Base-by-base conservation (phyloP, 1,140 invertebrate species). In the Bombus haemorrhoidalis region DNA sequence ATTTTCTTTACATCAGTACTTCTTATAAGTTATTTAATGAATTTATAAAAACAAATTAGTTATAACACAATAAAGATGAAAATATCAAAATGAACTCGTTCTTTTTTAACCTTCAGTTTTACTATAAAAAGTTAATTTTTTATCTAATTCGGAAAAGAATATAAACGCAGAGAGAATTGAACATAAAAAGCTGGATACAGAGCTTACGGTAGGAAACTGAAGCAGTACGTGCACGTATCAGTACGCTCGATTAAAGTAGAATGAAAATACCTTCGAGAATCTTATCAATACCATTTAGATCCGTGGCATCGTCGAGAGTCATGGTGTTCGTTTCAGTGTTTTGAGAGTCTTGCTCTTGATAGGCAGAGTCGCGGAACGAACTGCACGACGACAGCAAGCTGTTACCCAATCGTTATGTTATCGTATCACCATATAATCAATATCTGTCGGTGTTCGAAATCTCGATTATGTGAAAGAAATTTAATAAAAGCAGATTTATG, bases 361-460 rank as follows among this genome's bases (percentile, higher is more conserved):
- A 95, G 79, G 96, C 96, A 71, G 97, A 97, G 93, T 98, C 97
- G 89, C 97, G 96, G 95, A 98, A 98, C 73, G 97, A 98, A 95
- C 97, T 98, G 96, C 97, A 98, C 92, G 97, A 98, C 87, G 97
- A 98, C 90, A 98, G 95, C 92, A 98, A 95, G 95, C 97, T 98
- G 95, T 89, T 47, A 80, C 53, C 69, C 75, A 90, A 62, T 53
- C 66, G 13, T 86, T 86, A 81, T 59, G 25, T 82, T 53, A 64
- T 57, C 9, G 22, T 57, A 72, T 80, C 10, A 89, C 64, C 10
- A 81, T 82, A 78, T 74, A 22, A 53, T n/a, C n/a, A 59, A 9
- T 25, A 53, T 80, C 34, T 57, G 34, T 77, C 34, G 22, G 4
- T 39, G 28, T 53, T 78, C 8, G 75, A 84, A 84, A 84, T 53